A percentile compares a stretch with the other conserved stretches of the same genome.
phyloP scores from a whole-genome alignment of 2,113 vertebrate species.

The Archocentrus centrarchus region DNA sequence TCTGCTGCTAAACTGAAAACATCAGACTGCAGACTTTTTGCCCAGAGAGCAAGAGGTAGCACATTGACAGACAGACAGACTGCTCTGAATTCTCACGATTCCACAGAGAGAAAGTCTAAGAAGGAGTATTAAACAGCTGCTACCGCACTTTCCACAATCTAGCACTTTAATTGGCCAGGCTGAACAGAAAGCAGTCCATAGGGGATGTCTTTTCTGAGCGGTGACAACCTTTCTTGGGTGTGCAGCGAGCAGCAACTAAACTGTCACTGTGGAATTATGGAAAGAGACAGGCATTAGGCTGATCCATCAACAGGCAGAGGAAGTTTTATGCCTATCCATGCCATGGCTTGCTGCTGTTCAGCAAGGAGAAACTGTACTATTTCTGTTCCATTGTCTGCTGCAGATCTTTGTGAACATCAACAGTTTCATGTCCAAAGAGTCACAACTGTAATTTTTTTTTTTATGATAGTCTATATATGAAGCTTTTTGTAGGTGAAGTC shows the following conservation, averaged over 20 bases:
- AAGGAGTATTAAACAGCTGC: slow-evolving; percentile 64
- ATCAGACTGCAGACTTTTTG: slow-evolving; percentile 30
- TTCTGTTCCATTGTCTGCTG: background rate
- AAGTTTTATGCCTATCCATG: slow-evolving; percentile 3
- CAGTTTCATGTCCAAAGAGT: background rate
- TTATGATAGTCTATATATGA: background rate
- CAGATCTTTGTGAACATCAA: background rate
- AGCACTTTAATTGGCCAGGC: slow-evolving; percentile 70
- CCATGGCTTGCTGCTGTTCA: slow-evolving; percentile 13
- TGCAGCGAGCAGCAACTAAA: slow-evolving; percentile 67
- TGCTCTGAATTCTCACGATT: slow-evolving; percentile 36
- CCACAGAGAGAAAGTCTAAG: slow-evolving; percentile 35
- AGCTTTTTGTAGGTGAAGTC: background rate
- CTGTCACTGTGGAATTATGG: slow-evolving; percentile 68
- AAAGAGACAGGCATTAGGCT: slow-evolving; percentile 62
- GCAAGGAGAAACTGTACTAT: slow-evolving; percentile 10
- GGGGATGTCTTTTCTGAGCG: slow-evolving; percentile 67
- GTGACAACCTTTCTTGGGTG: slow-evolving; percentile 70
- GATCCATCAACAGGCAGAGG: slow-evolving; percentile 57
- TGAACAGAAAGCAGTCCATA: slow-evolving; percentile 55
- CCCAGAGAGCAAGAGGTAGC: slow-evolving; percentile 14
- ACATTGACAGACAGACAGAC: background rate
- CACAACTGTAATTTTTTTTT: background rate
- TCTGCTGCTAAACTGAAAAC: slow-evolving; percentile 12
- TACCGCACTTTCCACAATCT: slow-evolving; percentile 40